Percentiles rank a stretch among this genome's conserved stretches.
phyloP scores from a whole-genome alignment of 2,113 vertebrate genomes.

The Antechinus flavipes region DNA sequence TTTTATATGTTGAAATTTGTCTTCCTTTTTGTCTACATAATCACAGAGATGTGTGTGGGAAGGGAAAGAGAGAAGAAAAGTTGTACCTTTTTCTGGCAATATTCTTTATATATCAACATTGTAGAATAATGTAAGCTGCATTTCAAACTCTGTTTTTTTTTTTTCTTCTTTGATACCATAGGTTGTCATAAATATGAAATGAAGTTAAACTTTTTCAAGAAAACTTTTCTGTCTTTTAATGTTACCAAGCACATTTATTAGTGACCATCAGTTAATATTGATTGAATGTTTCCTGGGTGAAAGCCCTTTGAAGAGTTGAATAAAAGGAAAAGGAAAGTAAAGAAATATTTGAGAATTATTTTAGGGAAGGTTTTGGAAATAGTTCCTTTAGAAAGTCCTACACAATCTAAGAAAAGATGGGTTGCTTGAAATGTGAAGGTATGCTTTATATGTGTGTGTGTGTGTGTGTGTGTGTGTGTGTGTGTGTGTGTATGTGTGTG shows the following conservation, averaged over 20 bases:
- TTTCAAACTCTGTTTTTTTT: background rate
- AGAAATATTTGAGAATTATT: fast-evolving
- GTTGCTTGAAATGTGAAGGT: fast-evolving
- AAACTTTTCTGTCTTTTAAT: background rate
- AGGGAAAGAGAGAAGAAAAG: background rate
- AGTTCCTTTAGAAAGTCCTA: background rate
- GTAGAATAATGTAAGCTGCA: background rate
- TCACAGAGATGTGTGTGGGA: background rate
- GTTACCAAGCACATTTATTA: fast-evolving
- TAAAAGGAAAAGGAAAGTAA: background rate
- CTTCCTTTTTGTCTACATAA: background rate
- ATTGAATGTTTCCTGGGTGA: background rate
- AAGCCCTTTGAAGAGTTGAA: fast-evolving
- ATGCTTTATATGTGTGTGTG: too few species aligned
- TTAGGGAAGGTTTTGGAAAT: background rate
- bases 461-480: too few species aligned
- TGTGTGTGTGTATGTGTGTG: too few species aligned
- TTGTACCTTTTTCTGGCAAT: background rate
- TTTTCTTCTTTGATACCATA: background rate
- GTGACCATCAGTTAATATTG: fast-evolving
- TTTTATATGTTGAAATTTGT: background rate
- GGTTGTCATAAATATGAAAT: too few species aligned
- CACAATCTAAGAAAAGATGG: background rate
- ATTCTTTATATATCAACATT: background rate
- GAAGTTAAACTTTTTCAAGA: background rate